A percentile compares a stretch with the other conserved stretches of the same genome.
Conservation (phyloP, 2,797 vertebrate genomes). For the Poecilia velifera region DNA sequence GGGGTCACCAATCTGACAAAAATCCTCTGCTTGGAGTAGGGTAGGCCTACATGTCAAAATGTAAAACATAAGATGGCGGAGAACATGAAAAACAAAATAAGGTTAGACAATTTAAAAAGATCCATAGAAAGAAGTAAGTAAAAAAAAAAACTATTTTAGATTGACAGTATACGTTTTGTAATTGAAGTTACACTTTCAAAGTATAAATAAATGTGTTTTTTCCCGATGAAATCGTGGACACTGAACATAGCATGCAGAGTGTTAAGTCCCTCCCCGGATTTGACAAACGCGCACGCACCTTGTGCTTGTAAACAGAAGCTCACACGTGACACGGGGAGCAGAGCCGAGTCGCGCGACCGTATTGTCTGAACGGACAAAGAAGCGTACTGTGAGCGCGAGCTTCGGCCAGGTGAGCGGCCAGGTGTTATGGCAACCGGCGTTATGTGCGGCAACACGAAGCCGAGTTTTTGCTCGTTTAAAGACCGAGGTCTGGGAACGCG, state of each 20-base stretch:
- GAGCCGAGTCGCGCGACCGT: slow-evolving; percentile 65
- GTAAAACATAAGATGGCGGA: not conserved
- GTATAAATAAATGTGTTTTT: not conserved
- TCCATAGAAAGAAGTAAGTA: not conserved
- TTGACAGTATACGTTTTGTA: not conserved
- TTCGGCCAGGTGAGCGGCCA: slow-evolving; percentile 50
- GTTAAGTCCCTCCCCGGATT: slow-evolving; percentile 69
- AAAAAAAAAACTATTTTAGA: not conserved
- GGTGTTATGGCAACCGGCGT: slow-evolving; percentile 54
- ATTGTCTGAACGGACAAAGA: slow-evolving; percentile 71
- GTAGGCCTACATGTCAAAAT: not conserved
- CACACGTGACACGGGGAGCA: slow-evolving; percentile 81
- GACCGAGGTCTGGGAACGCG: slow-evolving; percentile 10
- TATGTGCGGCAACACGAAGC: slow-evolving; percentile 7
- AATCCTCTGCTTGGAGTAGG: not conserved
- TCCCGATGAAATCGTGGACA: not conserved
- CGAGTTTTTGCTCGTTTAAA: not conserved
- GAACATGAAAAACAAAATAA: not conserved
- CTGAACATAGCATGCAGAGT: slow-evolving; percentile 22
- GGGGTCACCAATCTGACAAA: not conserved
- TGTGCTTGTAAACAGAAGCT: slow-evolving; percentile 90
- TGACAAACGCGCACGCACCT: slow-evolving; percentile 69
- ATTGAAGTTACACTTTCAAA: not conserved
- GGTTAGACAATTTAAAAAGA: not conserved
- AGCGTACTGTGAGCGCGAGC: slow-evolving; percentile 19